A percentile compares a stretch with the other conserved stretches of the same genome.
These are phyloP conservation scores for Plectrocnemia conspersa DNA, from an alignment of 1,140 invertebrate species.

Conservation along the genomic window DNA sequence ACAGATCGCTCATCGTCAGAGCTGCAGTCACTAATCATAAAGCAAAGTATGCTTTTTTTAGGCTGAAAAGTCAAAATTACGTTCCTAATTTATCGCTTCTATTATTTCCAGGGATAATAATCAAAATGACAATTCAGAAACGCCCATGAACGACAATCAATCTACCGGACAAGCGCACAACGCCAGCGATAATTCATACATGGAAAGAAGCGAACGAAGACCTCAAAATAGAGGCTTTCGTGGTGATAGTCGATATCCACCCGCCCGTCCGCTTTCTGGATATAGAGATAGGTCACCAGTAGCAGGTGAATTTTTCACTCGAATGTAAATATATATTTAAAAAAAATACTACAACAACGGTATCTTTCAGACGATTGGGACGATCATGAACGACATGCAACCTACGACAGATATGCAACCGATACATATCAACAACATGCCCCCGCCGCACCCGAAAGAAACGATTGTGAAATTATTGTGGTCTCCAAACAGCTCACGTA, in stretches of 20 bases:
- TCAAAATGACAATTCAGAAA: neutral
- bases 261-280: conserved; percentile 1
- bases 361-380: conserved; percentile 19
- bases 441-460: conserved; percentile 56
- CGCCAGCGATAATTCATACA: neutral
- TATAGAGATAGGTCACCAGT: conserved; percentile 11
- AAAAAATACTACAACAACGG: too few species aligned
- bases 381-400: conserved; percentile 11
- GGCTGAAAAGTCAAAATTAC: neutral
- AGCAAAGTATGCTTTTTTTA: conserved; percentile 5
- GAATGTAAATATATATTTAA: conserved; percentile 1
- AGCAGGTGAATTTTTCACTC: conserved; percentile 6
- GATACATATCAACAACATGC: conserved; percentile 40
- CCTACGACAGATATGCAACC: conserved; percentile 13
- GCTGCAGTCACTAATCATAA: conserved; percentile 13
- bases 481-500: conserved; percentile 75
- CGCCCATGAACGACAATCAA: neutral
- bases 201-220: conserved; percentile 6
- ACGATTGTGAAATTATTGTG: conserved; percentile 86
- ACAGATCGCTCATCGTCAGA: conserved; percentile 11
- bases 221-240: neutral
- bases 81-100: neutral
- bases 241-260: conserved; percentile 16
- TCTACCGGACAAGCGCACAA: neutral
- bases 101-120: neutral